Base-by-base conservation (phyloP, 2,113 vertebrate species). In the Prionailurus bengalensis region DNA sequence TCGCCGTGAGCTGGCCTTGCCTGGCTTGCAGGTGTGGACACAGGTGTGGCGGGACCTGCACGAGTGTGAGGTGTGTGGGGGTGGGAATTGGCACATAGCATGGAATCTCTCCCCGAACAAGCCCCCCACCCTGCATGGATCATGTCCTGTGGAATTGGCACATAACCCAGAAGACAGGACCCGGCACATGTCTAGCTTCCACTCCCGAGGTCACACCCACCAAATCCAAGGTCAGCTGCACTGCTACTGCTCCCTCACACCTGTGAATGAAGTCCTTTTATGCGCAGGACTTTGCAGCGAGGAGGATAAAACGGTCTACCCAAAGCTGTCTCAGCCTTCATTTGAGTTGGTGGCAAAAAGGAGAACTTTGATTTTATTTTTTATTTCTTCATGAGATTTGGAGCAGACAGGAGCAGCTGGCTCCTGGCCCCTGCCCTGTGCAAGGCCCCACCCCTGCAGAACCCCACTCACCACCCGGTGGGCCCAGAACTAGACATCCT, bases 31-130 rank as follows among this genome's bases (percentile, higher is more conserved):
- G 45, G 21, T 31, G 29, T n/a, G 89, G 51, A 42, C 51, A 11
- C 9, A 36, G 73, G 33, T 39, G 19, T n/a, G 39, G 19, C 2
- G 23, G 53, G 42, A 36, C 4, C 12, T 12, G 21, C 13, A 11
- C 42, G n/a, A 90, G 45, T 23, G 53, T 21, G 17, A 33, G 25
- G n/a, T 29, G 7, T 4, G 0, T 17, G 36, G 27, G 19, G 31
- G 23, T 2, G 0, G 80, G 53, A 73, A 16, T 3, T 15, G 61
- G 4, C 0, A 1, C 4, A 0, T 19, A 15, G 36, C 12, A 0
- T 2, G 6, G 78, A 27, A 8, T 17, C 51, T 68, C 66, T n/a
- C 45, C 73, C 21, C 0, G 8, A 2, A 0, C 8, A 16, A 3
- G 55, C 1, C 12, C 29, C n/a, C 29, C 36, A 10, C 2, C 2